Percentiles rank a stretch among this genome's conserved stretches.
Evolutionary conservation across 2,113 vertebrate genomes (phyloP).

Genomic region (Bufo bufo): DNA sequence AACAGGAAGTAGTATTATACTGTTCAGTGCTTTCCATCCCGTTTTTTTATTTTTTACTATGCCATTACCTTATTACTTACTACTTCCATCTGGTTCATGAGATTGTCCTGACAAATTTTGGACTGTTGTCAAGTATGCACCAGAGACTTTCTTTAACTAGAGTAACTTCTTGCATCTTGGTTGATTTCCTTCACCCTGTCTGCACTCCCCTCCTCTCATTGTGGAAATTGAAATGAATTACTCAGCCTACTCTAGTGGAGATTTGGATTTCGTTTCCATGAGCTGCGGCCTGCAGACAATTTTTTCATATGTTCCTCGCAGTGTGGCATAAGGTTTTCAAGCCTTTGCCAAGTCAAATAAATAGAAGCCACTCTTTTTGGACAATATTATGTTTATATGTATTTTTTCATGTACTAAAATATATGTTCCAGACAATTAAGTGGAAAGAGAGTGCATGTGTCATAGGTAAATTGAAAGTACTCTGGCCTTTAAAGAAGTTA

Average conservation of each 20-base stretch:
- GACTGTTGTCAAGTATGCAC: too few species aligned
- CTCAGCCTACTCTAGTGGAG: slow-evolving; percentile 64
- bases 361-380: slow-evolving; percentile 20
- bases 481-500: neutral
- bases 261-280: slow-evolving; percentile 72
- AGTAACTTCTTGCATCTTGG: slow-evolving; percentile 31
- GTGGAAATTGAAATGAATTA: slow-evolving; percentile 73
- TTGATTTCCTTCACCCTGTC: slow-evolving; percentile 62
- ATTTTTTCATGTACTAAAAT: neutral
- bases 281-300: slow-evolving; percentile 1
- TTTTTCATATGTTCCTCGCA: slow-evolving; percentile 33
- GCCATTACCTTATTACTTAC: too few species aligned
- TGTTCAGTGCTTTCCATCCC: neutral
- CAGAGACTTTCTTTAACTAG: too few species aligned
- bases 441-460: neutral
- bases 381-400: slow-evolving; percentile 4
- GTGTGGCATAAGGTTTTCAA: slow-evolving; percentile 26
- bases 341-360: slow-evolving; percentile 36
- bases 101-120: too few species aligned
- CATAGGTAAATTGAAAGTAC: neutral
- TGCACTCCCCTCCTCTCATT: slow-evolving; percentile 67
- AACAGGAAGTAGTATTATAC: neutral
- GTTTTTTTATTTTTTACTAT: neutral
- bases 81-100: too few species aligned
- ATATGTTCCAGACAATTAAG: slow-evolving; percentile 4